Evolutionary conservation across 1,140 invertebrate genomes (phyloP).

Genomic region (Stegodyphus mimosarum): DNA sequence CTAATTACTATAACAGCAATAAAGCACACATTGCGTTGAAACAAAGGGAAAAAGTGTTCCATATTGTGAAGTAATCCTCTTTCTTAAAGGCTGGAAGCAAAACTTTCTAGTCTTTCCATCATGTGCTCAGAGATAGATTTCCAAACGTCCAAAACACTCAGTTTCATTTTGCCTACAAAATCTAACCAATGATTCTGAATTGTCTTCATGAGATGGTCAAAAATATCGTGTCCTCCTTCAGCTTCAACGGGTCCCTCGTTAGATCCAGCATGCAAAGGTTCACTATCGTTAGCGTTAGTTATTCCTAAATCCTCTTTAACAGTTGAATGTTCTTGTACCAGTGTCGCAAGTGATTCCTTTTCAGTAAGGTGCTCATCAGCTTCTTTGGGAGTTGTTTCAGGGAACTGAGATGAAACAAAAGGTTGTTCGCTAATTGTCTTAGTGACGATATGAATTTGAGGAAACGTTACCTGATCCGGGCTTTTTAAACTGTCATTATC

Average conservation of each 20-base stretch:
- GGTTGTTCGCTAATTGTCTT: constrained; percentile 24
- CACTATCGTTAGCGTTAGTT: constrained; percentile 9
- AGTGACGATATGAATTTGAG: constrained; percentile 36
- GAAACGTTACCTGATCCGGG: constrained; percentile 6
- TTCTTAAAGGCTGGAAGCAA: constrained; percentile 26
- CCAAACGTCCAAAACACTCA: constrained; percentile 54
- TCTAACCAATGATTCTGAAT: constrained; percentile 47
- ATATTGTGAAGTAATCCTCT: too few relatives aligned
- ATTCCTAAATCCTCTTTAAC: background rate
- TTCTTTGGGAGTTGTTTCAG: background rate
- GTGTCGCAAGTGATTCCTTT: background rate
- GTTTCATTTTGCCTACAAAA: constrained; percentile 53
- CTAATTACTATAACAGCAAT: too few relatives aligned
- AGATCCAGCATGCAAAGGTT: background rate
- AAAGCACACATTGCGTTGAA: too few relatives aligned
- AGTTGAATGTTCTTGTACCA: background rate
- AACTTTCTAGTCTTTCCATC: constrained; percentile 50
- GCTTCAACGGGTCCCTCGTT: constrained; percentile 3
- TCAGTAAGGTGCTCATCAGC: background rate
- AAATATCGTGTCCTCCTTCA: constrained; percentile 27
- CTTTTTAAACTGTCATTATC: background rate
- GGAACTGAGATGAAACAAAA: background rate
- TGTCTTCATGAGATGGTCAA: constrained; percentile 33
- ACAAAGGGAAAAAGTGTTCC: too few relatives aligned
- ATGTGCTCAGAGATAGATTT: constrained; percentile 53